Evolutionary conservation across 1,140 invertebrate species (phyloP), one percentile per base, ranked within the genome.

Genomic region (Sitobion miscanthi): DNA sequence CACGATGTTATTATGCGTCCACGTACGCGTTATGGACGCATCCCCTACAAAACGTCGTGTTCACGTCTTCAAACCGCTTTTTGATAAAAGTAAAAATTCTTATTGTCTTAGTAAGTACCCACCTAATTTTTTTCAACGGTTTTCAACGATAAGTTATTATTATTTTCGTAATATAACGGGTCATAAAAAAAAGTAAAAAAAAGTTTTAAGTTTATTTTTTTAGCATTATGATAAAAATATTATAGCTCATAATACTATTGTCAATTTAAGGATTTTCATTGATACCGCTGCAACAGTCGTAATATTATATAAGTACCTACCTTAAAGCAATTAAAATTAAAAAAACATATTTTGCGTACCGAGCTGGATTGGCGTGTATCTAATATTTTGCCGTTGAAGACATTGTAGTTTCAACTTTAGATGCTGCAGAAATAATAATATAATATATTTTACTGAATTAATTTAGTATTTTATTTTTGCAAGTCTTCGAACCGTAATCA

Each of bases 1-100:
- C 69, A 52, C 45, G n/a, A 52, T 77, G 17, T 49, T 82, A 38
- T 52, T 82, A 52, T 42, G 42, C 20, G 77, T 83, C n/a, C 21
- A 47, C 21, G 62, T 92, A 54, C 91, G n/a, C 45, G 30, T 92
- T 83, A 85, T 92, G 52, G 35, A 89, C 52, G 35, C 5, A 57
- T 38, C 88, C 88, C 52, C 49, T 42, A 42, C 4, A 38, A 57
- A 57, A 25, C 35, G 9, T 21, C 23, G 88, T 89, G 35, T 89
- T 89, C 38, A 57, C 35, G 49, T 89, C 35, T 54, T 38, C 35
- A 54, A 89, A 89, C 9, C 30, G 20, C 35, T 54, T 38, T 89
- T 57, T 11, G 35, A n/a, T 54, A 57, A 57, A 89, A 89, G 35
- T 57, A 21, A 35, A 38, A 89, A 89, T 21, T 49, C 47, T 25